Evolutionary conservation across 2,888 invertebrate species (phyloP), one percentile per base, ranked within the genome.

Genomic region (Cantharis rufa): DNA sequence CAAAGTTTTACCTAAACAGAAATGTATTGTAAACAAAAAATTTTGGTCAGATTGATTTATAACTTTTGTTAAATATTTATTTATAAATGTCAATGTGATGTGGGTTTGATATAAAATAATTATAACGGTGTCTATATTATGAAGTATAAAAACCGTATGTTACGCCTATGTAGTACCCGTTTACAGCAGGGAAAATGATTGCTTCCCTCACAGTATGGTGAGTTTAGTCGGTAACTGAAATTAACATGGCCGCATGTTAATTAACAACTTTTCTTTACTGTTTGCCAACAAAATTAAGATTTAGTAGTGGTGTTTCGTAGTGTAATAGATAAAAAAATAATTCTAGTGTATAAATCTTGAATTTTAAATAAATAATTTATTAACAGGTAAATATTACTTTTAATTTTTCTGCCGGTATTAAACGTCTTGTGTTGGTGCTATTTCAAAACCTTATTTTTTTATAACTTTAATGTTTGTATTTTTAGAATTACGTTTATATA

Each of bases 161-260:
- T 48, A 48, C 48, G 48, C 48, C 48, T 48, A 48, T 48, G 48
- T 48, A n/a, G 48, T 48, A n/a, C 48, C 48, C n/a, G 48, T 48
- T 48, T 48, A 48, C 48, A 48, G n/a, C n/a, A 48, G 48, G 48
- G 48, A 48, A 32, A 48, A 48, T 48, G 48, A n/a, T n/a, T n/a
- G 48, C n/a, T 48, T 7, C 48, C 48, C 48, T 48, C 48, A 13
- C n/a, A 48, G 48, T 48, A 48, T 32, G 61, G 64, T 66, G 77
- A 77, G 77, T 78, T 75, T 78, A 70, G 72, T 75, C 74, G 72
- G 79, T 77, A 80, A 79, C 79, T 79, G 81, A 85, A 84, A 86
- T 89, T 93, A 94, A 93, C 93, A 94, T 94, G 94, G 94, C 94
- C 93, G 94, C 94, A 93, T 93, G 94, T 93, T 94, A 93, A 92